Percentiles rank a stretch among this genome's conserved stretches.
phyloP scores from a whole-genome alignment of 2,113 vertebrate species.

The Solenodon paradoxus region DNA sequence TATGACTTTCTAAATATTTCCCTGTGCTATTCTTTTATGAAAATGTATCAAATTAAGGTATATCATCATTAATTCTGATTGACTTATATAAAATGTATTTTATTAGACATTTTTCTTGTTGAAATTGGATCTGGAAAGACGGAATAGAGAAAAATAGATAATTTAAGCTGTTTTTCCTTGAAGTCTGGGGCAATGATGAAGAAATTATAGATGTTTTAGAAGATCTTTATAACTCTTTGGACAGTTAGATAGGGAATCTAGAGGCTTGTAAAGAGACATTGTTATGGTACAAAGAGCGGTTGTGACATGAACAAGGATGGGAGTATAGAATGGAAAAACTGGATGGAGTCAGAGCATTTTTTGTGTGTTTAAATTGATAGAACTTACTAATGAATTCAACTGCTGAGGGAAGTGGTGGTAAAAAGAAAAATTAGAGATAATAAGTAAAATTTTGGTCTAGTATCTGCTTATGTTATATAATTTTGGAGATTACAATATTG shows the following conservation, averaged over 20 bases:
- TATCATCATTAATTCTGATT: not conserved
- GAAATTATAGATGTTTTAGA: not conserved
- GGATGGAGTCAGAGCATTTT: not conserved
- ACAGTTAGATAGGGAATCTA: not conserved
- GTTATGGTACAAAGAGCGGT: not conserved
- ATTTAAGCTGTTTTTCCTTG: not conserved
- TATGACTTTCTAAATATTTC: not conserved
- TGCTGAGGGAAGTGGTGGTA: not conserved
- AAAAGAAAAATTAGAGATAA: not conserved
- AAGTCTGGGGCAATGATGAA: not conserved
- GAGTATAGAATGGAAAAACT: not conserved
- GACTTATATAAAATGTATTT: not conserved
- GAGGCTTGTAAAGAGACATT: not conserved
- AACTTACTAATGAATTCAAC: not conserved
- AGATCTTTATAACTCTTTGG: not conserved
- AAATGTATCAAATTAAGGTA: not conserved
- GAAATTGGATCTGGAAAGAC: not conserved
- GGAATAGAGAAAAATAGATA: not conserved
- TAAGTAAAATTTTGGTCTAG: not conserved
- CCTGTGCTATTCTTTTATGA: not conserved
- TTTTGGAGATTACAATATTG: not conserved
- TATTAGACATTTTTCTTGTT: not conserved
- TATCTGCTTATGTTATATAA: not conserved
- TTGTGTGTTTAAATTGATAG: not conserved
- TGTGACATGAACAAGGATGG: not conserved